A percentile compares a stretch with the other conserved stretches of the same genome.
Conservation (phyloP, 2,113 vertebrate species). For the Chrysemys picta region DNA sequence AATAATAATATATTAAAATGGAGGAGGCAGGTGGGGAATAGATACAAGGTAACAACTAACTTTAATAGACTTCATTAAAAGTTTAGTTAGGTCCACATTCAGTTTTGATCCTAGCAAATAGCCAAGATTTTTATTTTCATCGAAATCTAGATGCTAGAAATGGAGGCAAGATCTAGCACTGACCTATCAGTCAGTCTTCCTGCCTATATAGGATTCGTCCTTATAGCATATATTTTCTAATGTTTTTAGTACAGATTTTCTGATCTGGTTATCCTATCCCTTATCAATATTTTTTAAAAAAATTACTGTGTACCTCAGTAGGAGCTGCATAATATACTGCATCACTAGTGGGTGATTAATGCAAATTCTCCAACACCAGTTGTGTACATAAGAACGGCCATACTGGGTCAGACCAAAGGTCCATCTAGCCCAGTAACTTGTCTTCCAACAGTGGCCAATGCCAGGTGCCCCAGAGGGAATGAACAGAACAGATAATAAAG, state of each 20-base stretch:
- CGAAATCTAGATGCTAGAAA: neutral
- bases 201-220: rapidly evolving
- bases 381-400: too few relatives aligned
- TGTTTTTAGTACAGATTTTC: neutral
- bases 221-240: neutral
- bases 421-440: too few relatives aligned
- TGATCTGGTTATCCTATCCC: neutral
- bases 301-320: neutral
- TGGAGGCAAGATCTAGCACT: neutral
- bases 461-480: too few relatives aligned
- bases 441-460: too few relatives aligned
- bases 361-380: too few relatives aligned
- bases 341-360: neutral
- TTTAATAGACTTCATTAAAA: neutral
- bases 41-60: neutral
- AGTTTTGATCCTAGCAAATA: neutral
- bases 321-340: neutral
- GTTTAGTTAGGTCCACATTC: neutral
- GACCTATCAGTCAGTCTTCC: neutral
- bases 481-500: too few relatives aligned
- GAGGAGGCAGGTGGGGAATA: neutral
- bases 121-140: neutral
- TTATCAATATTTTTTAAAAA: neutral
- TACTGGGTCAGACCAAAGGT: too few relatives aligned
- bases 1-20: neutral